Base-by-base conservation (phyloP, 2,888 invertebrate genomes). In the Dioctria rufipes region DNA sequence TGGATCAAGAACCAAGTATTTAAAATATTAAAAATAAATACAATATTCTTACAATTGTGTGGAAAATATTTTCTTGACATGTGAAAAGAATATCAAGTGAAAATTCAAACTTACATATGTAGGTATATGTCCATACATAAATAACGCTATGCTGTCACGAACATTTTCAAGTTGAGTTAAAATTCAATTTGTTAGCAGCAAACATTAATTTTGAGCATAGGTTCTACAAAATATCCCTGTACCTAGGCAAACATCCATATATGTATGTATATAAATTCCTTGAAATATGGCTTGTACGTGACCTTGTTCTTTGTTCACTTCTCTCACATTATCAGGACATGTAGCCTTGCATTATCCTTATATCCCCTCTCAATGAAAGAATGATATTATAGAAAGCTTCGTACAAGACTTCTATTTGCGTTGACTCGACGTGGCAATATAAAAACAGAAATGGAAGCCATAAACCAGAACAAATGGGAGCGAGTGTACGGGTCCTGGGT, bases 151-250 rank as follows among this genome's bases (percentile, higher is more conserved):
- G 5, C 54, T 54, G 67, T 67, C 67, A 67, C 67, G 67, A 67
- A 67, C 43, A 43, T 37, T 46, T 37, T 13, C 11, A 1, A 46
- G 43, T 9, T 37, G 37, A 58, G 25, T 75, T 75, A 58, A 60
- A 75, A 75, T 75, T 60, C 73, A 75, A 75, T 75, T 75, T 75
- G 73, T 75, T 42, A 75, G 60, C 13, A 73, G 42, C 40, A 40
- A 60, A 13, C 37, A 40, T 51, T 75, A 75, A 75, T 75, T 25
- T 75, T 60, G 9, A 75, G 43, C 13, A 25, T 2, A 39, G 25
- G 5, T 75, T 43, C 9, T 11, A 42, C 58, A 6, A 60, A 75
- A 39, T 39, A 49, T 25, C 39, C 37, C 8, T 8, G 51, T 71
- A 75, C 49, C 69, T 49, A 73, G 43, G 42, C 60, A 60, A 60